phyloP scores from a whole-genome alignment of 2,888 invertebrate species.

The Leptopilina myrica region DNA sequence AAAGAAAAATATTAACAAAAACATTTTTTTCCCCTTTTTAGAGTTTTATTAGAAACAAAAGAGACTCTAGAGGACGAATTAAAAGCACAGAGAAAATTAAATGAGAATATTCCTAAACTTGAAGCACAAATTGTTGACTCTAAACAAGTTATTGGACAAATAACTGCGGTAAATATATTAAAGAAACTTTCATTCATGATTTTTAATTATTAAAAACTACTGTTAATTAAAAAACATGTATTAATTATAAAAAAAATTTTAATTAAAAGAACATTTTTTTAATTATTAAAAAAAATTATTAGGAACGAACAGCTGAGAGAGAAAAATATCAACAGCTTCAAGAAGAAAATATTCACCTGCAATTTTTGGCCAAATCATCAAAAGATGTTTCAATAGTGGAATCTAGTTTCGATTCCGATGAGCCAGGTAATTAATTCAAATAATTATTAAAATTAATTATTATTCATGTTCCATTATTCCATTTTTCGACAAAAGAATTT shows the following conservation, averaged over 20 bases:
- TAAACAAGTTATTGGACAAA: slow-evolving; percentile 91
- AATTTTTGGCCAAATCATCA: slow-evolving; percentile 89
- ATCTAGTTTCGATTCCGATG: slow-evolving; percentile 82
- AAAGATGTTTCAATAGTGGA: slow-evolving; percentile 81
- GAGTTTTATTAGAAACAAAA: slow-evolving; percentile 92
- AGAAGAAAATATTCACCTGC: slow-evolving; percentile 94
- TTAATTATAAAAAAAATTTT: not conserved
- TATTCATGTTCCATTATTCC: no score
- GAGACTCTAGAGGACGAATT: slow-evolving; percentile 95
- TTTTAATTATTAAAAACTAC: slow-evolving; percentile 14
- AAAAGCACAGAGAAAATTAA: slow-evolving; percentile 87
- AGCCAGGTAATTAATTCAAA: slow-evolving; percentile 57
- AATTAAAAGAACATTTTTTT: not conserved
- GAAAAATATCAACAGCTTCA: slow-evolving; percentile 90
- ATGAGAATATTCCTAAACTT: slow-evolving; percentile 90
- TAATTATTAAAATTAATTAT: no score
- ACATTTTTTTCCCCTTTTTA: slow-evolving; percentile 59
- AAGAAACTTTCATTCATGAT: slow-evolving; percentile 34
- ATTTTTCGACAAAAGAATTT: no score
- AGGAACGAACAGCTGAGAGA: slow-evolving; percentile 92
- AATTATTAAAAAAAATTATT: not conserved
- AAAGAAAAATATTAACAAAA: no score
- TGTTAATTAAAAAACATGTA: no score
- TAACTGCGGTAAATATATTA: slow-evolving; percentile 81
- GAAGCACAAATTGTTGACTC: slow-evolving; percentile 91